Conservation (phyloP, 2,888 invertebrate species). For the Pilophorus perplexus region DNA sequence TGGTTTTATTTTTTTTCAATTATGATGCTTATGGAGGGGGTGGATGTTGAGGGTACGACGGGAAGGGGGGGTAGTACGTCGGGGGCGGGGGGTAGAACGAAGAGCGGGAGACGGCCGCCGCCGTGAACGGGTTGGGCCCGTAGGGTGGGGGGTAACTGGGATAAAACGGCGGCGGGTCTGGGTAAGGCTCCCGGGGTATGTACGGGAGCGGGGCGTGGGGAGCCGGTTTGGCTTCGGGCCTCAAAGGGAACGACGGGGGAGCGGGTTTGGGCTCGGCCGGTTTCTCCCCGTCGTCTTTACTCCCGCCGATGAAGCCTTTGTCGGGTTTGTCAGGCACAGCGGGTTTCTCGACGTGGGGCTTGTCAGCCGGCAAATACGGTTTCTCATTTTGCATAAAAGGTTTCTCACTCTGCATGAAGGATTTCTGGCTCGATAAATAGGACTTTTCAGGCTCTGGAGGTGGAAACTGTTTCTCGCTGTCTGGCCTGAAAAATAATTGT, state of each 20-base stretch:
- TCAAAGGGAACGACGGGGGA: not conserved
- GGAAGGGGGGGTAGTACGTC: slow-evolving; percentile 28
- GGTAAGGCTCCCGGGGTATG: not conserved
- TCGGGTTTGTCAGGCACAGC: not conserved
- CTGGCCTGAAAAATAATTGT: slow-evolving; percentile 14
- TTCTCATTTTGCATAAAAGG: slow-evolving; percentile 17
- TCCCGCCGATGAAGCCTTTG: no score
- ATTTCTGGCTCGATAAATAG: slow-evolving; percentile 10
- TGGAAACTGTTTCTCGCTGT: slow-evolving; percentile 25
- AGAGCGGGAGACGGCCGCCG: slow-evolving; percentile 46
- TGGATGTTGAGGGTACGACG: slow-evolving; percentile 20
- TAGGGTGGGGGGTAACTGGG: slow-evolving; percentile 29
- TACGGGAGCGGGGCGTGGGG: slow-evolving; percentile 1
- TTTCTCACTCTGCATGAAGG: slow-evolving; percentile 32
- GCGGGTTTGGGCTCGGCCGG: not conserved
- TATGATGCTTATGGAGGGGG: no score
- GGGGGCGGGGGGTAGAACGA: slow-evolving; percentile 34
- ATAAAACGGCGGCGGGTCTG: slow-evolving; percentile 2
- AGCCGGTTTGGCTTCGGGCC: slow-evolving; percentile 13
- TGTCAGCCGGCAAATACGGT: not conserved
- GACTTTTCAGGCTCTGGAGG: slow-evolving; percentile 23
- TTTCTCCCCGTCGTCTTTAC: no score
- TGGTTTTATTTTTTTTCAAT: no score
- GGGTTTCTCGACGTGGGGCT: not conserved
- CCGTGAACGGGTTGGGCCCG: slow-evolving; percentile 47